Evolutionary conservation across 2,113 vertebrate species (phyloP).

Genomic region (Ophthalmotilapia sp.): DNA sequence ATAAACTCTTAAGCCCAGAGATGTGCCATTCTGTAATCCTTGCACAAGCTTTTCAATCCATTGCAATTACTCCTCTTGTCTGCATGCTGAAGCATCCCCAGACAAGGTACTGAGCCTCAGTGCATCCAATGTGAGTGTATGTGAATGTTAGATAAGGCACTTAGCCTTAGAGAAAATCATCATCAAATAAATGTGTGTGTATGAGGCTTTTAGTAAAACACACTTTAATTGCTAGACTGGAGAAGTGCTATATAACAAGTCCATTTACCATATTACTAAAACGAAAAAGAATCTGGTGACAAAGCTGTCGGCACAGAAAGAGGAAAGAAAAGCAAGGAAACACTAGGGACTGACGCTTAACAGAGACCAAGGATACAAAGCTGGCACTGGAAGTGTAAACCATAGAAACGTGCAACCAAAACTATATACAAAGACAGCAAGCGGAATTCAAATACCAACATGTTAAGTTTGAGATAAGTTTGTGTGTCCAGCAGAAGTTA

Average conservation of each 20-base stretch:
- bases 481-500: background rate
- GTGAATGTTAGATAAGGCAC: background rate
- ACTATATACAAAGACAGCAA: background rate
- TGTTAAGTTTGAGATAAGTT: background rate
- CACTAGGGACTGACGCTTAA: background rate
- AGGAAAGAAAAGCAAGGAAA: background rate
- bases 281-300: background rate
- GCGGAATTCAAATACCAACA: background rate
- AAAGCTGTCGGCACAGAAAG: background rate
- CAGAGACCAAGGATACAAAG: background rate
- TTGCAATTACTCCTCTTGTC: background rate
- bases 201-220: background rate
- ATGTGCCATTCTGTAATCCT: background rate
- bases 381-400: background rate
- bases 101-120: background rate
- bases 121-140: background rate
- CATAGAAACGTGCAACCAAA: background rate
- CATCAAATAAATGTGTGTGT: background rate
- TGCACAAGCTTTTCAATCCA: background rate
- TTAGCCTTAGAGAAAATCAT: background rate
- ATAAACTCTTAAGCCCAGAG: background rate
- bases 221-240: background rate
- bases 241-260: background rate
- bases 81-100: background rate
- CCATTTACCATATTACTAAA: background rate